Evolutionary conservation across 2,113 vertebrate genomes (phyloP).

Genomic region (Salvelinus fontinalis): DNA sequence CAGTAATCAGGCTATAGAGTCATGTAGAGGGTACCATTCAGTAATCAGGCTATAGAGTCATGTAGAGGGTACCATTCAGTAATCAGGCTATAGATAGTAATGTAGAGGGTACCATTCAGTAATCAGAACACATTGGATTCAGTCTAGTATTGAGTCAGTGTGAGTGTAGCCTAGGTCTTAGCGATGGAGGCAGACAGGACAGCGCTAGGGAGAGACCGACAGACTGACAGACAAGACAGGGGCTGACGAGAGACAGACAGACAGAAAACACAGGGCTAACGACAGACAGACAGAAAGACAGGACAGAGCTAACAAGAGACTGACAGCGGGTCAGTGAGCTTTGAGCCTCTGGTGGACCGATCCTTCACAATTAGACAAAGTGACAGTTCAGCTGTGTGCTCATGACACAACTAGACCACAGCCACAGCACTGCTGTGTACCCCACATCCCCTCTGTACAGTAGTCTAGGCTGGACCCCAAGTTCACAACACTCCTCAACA

Average conservation of each 20-base stretch:
- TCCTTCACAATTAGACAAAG: slow-evolving; percentile 75
- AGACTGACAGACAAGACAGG: neutral
- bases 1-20: no score
- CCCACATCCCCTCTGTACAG: slow-evolving; percentile 42
- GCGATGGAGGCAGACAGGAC: slow-evolving; percentile 19
- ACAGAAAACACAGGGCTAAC: neutral
- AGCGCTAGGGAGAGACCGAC: neutral
- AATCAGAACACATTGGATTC: neutral
- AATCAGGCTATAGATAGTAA: no score
- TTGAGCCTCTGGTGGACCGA: slow-evolving; percentile 59
- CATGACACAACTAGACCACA: slow-evolving; percentile 74
- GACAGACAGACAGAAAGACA: slow-evolving; percentile 24
- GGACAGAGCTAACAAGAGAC: slow-evolving; percentile 23
- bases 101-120: slow-evolving; percentile 1
- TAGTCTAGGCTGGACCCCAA: slow-evolving; percentile 53
- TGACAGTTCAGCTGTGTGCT: slow-evolving; percentile 70
- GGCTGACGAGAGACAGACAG: neutral
- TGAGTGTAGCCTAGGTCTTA: slow-evolving; percentile 35
- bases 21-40: no score
- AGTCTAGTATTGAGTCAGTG: slow-evolving; percentile 5
- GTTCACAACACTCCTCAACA: slow-evolving; percentile 33
- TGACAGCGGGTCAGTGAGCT: slow-evolving; percentile 61
- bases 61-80: no score
- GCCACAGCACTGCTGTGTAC: slow-evolving; percentile 42
- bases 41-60: no score